Conservation (phyloP, 2,797 vertebrate species). For the Cephalopachus bancanus region DNA sequence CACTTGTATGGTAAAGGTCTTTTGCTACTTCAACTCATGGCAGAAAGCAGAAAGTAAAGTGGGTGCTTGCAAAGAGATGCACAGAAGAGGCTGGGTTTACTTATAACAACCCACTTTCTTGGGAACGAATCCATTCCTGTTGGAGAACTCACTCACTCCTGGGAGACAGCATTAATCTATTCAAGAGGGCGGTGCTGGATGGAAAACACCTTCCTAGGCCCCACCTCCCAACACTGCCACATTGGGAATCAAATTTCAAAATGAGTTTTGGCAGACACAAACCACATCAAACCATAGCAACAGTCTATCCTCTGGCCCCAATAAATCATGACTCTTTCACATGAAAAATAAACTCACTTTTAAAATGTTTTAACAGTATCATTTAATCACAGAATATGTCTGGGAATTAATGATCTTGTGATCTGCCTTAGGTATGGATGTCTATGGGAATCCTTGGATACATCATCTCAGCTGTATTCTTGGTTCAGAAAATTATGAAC, state of each 20-base stretch:
- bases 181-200: not conserved
- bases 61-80: not conserved
- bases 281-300: not conserved
- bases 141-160: not conserved
- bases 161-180: not conserved
- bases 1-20: not conserved
- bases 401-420: not conserved
- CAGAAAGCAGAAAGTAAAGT: not conserved
- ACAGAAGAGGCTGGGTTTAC: not conserved
- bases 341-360: not conserved
- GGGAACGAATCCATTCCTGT: not conserved
- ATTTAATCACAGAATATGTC: not conserved
- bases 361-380: not conserved
- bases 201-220: not conserved
- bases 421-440: not conserved
- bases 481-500: slow-evolving; percentile 17
- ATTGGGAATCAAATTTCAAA: not conserved
- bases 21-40: not conserved
- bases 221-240: not conserved
- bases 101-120: not conserved
- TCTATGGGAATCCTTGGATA: not conserved
- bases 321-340: not conserved
- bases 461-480: not conserved
- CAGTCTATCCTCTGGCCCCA: not conserved
- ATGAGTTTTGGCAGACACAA: not conserved